Evolutionary conservation across 2,888 invertebrate species (phyloP).

Genomic region (Gastrophysa polygoni): DNA sequence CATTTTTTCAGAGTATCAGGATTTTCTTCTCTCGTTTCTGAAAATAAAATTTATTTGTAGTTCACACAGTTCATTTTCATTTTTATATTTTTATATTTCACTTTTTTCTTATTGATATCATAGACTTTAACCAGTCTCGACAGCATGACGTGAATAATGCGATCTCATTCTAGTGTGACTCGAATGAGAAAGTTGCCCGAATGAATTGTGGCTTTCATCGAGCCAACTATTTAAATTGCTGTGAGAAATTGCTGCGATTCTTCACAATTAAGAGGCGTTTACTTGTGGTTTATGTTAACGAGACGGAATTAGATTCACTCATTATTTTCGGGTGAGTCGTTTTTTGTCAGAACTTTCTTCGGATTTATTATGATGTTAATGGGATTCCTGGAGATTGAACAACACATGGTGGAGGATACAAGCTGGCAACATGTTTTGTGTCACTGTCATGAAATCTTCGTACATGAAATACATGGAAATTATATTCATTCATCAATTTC

Average conservation of each 20-base stretch:
- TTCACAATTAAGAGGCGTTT: slow-evolving; percentile 53
- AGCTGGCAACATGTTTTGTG: too few species aligned
- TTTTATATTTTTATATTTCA: too few species aligned
- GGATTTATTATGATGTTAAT: slow-evolving; percentile 27
- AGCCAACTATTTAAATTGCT: slow-evolving; percentile 49
- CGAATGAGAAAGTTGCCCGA: slow-evolving; percentile 34
- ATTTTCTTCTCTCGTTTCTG: too few species aligned
- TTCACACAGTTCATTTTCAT: too few species aligned
- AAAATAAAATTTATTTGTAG: too few species aligned
- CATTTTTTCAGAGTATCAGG: too few species aligned
- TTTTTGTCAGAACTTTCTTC: slow-evolving; percentile 13
- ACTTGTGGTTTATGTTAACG: slow-evolving; percentile 46
- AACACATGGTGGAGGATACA: slow-evolving; percentile 8
- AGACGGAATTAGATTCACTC: slow-evolving; percentile 45
- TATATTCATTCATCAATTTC: too few species aligned
- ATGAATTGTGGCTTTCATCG: slow-evolving; percentile 49
- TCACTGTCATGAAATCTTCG: too few species aligned
- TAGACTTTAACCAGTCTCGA: too few species aligned
- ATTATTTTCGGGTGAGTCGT: slow-evolving; percentile 29
- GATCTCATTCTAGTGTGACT: neutral
- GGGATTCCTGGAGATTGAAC: slow-evolving; percentile 17
- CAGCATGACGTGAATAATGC: too few species aligned
- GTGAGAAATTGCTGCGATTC: slow-evolving; percentile 53
- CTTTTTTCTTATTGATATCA: too few species aligned
- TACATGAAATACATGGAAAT: too few species aligned